phyloP scores from a whole-genome alignment of 2,113 vertebrate species.

The Genyomyrus donnyi region DNA sequence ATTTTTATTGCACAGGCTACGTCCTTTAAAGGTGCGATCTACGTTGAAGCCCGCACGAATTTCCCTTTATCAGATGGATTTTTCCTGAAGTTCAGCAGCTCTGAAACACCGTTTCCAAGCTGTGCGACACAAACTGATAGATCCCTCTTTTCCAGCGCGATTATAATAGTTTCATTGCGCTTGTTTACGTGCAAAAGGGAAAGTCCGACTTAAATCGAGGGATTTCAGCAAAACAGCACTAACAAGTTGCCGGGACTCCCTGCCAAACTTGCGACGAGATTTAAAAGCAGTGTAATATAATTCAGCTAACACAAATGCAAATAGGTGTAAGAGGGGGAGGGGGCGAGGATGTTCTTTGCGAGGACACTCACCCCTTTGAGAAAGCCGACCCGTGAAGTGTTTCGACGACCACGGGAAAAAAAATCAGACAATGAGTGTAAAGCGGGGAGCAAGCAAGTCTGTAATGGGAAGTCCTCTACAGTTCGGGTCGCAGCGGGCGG shows the following conservation, averaged over 20 bases:
- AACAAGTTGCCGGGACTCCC: background rate
- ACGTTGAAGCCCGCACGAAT: background rate
- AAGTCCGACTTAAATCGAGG: background rate
- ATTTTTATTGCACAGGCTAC: slow-evolving; percentile 29
- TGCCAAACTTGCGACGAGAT: background rate
- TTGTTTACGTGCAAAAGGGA: background rate
- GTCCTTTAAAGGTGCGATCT: slow-evolving; percentile 19
- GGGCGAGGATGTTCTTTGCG: background rate
- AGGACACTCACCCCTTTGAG: slow-evolving; percentile 47
- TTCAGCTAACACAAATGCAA: background rate
- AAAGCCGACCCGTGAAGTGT: slow-evolving; percentile 34
- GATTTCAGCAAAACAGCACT: background rate
- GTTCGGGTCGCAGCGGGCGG: slow-evolving; percentile 31
- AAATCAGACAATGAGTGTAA: slow-evolving; percentile 36
- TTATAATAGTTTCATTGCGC: background rate
- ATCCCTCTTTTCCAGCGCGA: background rate
- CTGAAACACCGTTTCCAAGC: slow-evolving; percentile 10
- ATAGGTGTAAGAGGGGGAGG: background rate
- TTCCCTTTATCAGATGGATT: background rate
- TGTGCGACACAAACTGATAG: slow-evolving; percentile 11
- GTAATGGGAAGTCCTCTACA: slow-evolving; percentile 47
- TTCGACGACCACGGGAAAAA: slow-evolving; percentile 29
- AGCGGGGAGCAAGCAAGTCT: slow-evolving; percentile 34
- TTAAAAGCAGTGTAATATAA: background rate
- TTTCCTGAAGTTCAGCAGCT: background rate